A percentile compares a stretch with the other conserved stretches of the same genome.
Evolutionary conservation across 2,113 vertebrate genomes (phyloP).

Genomic region (Sphyrna mokarran): DNA sequence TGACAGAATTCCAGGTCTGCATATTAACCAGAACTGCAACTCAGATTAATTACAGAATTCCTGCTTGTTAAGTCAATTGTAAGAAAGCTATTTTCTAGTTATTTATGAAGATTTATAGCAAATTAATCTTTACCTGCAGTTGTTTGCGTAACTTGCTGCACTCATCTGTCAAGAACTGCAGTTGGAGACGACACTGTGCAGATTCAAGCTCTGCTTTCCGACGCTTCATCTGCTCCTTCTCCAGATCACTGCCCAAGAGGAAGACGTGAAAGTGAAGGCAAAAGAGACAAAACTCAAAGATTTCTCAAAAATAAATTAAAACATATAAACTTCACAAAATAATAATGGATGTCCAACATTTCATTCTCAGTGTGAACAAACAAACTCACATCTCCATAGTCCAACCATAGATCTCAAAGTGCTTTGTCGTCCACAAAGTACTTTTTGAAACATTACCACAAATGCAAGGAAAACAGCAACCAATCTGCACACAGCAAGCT

Average conservation of each 20-base stretch:
- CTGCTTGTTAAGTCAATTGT: not conserved
- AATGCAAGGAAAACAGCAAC: not conserved
- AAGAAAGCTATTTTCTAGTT: not conserved
- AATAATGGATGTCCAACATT: not conserved
- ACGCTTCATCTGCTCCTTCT: slow-evolving; percentile 71
- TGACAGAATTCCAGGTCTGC: not conserved
- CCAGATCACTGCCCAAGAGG: slow-evolving; percentile 60
- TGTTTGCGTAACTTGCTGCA: slow-evolving; percentile 72
- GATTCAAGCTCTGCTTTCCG: slow-evolving; percentile 83
- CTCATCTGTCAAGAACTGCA: slow-evolving; percentile 77
- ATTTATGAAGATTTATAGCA: not conserved
- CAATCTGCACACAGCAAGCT: not conserved
- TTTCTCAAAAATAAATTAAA: not conserved
- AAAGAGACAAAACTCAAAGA: not conserved
- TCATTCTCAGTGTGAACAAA: not conserved
- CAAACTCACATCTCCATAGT: not conserved
- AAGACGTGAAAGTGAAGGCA: not conserved
- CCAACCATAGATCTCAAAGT: not conserved
- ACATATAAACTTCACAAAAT: not conserved
- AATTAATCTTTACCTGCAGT: slow-evolving; percentile 64
- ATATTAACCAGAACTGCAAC: not conserved
- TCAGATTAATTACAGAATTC: not conserved
- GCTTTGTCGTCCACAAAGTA: not conserved
- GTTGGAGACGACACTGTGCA: slow-evolving; percentile 78
- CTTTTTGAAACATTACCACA: not conserved